phyloP scores from a whole-genome alignment of 1,140 invertebrate species.

The Teleogryllus occipitalis region DNA sequence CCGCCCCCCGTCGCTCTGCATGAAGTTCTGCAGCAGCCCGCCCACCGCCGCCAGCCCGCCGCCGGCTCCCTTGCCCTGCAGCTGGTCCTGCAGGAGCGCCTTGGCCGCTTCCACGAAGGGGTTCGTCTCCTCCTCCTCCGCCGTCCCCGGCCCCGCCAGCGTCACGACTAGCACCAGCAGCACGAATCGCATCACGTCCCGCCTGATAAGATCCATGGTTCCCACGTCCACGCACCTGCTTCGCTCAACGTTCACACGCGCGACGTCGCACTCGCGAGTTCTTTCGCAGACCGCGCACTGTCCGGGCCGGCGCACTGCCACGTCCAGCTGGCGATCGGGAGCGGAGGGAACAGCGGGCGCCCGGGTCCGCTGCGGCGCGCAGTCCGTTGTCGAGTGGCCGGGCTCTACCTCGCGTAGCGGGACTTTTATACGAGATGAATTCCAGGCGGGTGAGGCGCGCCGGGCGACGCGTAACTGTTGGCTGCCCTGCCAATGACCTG shows the following conservation, averaged over 20 bases:
- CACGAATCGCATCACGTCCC: background rate
- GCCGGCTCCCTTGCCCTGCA: conserved; percentile 21
- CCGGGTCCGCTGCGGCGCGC: background rate
- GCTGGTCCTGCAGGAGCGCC: conserved; percentile 27
- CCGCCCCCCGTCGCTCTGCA: conserved; percentile 19
- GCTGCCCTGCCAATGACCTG: conserved; percentile 2
- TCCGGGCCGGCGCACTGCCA: background rate
- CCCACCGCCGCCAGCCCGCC: conserved; percentile 19
- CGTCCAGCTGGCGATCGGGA: background rate
- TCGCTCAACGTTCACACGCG: background rate
- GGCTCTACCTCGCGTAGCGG: background rate
- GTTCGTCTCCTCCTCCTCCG: conserved; percentile 27
- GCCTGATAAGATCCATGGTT: no score
- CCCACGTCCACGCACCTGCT: background rate
- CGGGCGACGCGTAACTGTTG: background rate
- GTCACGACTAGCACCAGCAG: background rate
- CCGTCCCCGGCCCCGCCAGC: background rate
- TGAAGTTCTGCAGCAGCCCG: conserved; percentile 21
- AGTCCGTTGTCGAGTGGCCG: background rate
- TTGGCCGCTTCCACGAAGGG: conserved; percentile 30
- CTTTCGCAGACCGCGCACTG: background rate
- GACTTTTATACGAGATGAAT: background rate
- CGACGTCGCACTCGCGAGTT: background rate
- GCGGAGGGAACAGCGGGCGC: background rate
- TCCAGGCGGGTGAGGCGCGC: no score